Base-by-base conservation (phyloP, 2,113 vertebrate genomes). In the Pampusana beccarii region DNA sequence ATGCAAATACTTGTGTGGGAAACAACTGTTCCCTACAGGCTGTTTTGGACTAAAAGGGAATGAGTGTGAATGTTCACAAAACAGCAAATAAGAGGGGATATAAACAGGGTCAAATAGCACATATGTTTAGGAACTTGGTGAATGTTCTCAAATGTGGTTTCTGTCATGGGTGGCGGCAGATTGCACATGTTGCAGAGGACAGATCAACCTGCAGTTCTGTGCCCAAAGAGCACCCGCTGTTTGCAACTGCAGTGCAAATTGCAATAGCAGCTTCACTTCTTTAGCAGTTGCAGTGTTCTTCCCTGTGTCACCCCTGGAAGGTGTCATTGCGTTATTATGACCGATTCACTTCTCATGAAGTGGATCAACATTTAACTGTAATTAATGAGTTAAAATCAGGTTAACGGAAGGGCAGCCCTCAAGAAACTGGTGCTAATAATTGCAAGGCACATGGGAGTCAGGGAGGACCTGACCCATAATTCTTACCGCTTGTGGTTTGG, bases 181-280 rank as follows among this genome's bases (percentile, higher is more conserved):
- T 14, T 33, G 26, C 33, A 12, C 0, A 0, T 44, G 34, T 34
- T 5, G 3, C 25, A 31, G 57, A 36, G 61, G 44, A 51, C 2
- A 1, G 0, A 0, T 62, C 12, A 2, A 56, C 50, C 53, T 65
- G 72, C 33, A 4, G 33, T 90, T 29, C 70, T 50, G 36, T 36
- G 46, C 80, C 84, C 5, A 3, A 16, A 15, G 21, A 54, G 62
- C 34, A 34, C 16, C 33, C 1, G 0, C 33, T 79, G 0, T 2
- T 21, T 69, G 57, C 17, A 33, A 7, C 44, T 36, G 69, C 53
- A 38, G 5, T 23, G 23, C 23, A 17, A 34, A 42, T 6, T 19
- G 51, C 69, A 42, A 8, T 21, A 75, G 53, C 71, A 57, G 33
- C 36, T 73, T 69, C 58, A 2, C n/a, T 48, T 44, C 57, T 26